A percentile compares a stretch with the other conserved stretches of the same genome.
These are phyloP conservation scores for Gnathonemus longibarbis DNA, from an alignment of 2,113 vertebrate species.

Conservation along the genomic window DNA sequence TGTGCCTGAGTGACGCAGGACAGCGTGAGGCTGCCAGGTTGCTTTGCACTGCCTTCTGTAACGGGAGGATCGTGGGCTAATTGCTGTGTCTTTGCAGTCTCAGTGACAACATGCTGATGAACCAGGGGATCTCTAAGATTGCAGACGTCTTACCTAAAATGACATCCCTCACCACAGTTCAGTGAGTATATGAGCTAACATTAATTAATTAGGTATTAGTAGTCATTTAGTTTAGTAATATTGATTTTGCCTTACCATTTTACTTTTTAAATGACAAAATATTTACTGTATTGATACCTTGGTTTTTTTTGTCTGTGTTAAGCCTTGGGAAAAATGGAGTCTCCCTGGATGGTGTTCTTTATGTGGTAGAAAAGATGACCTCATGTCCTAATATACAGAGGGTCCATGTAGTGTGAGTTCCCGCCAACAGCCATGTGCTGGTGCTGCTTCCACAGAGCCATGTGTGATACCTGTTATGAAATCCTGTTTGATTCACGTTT, in stretches of 20 bases:
- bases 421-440: background rate
- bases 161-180: conserved; percentile 51
- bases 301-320: background rate
- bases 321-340: conserved; percentile 64
- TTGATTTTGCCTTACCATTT: background rate
- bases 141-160: conserved; percentile 56
- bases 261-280: background rate
- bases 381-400: conserved; percentile 47
- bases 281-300: background rate
- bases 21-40: background rate
- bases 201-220: background rate
- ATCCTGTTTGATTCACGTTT: background rate
- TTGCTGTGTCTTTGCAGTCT: conserved; percentile 57
- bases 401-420: conserved; percentile 64
- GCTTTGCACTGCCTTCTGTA: background rate
- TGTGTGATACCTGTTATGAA: background rate
- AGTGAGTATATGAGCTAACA: conserved; percentile 56
- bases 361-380: conserved; percentile 51
- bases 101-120: conserved; percentile 68
- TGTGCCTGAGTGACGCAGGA: background rate
- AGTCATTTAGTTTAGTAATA: background rate
- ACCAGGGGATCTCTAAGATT: conserved; percentile 50
- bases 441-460: background rate
- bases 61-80: background rate
- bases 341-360: conserved; percentile 49